Conservation (phyloP, 92 coral and sea anemone species). For the Montipora capitata region DNA sequence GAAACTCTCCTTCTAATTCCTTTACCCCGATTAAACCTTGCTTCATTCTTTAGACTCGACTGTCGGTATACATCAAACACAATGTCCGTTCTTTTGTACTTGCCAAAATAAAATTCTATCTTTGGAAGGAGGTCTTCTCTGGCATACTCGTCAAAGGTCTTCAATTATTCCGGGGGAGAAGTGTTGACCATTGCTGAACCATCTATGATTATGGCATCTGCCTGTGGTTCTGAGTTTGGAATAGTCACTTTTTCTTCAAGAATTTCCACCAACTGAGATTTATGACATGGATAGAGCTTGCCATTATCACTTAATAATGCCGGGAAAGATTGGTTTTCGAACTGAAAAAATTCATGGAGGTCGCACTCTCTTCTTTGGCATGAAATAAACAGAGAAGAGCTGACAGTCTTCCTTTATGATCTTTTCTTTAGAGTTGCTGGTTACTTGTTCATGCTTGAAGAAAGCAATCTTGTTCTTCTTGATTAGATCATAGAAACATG, state of each 20-base stretch:
- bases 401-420: slow-evolving; percentile 61
- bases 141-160: slow-evolving; percentile 61
- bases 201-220: slow-evolving; percentile 29
- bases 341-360: slow-evolving; percentile 66
- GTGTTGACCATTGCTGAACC: slow-evolving; percentile 18
- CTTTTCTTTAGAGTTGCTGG: slow-evolving; percentile 57
- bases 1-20: slow-evolving; percentile 67
- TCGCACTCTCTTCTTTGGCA: slow-evolving; percentile 63
- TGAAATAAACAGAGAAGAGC: slow-evolving; percentile 61
- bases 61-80: slow-evolving; percentile 41
- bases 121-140: slow-evolving; percentile 64
- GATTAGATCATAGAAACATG: slow-evolving; percentile 59
- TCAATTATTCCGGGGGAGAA: background rate
- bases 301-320: slow-evolving; percentile 49
- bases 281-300: slow-evolving; percentile 61
- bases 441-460: slow-evolving; percentile 39
- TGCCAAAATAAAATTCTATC: background rate
- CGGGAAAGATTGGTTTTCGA: slow-evolving; percentile 51
- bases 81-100: slow-evolving; percentile 60
- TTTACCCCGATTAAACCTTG: slow-evolving; percentile 50
- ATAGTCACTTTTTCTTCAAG: slow-evolving; percentile 49
- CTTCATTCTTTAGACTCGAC: slow-evolving; percentile 48
- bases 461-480: slow-evolving; percentile 59
- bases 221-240: slow-evolving; percentile 53
- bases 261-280: slow-evolving; percentile 64